Percentiles rank a stretch among this genome's conserved stretches.
phyloP scores from a whole-genome alignment of 1,140 invertebrate species.

The Pentalonia nigronervosa region DNA sequence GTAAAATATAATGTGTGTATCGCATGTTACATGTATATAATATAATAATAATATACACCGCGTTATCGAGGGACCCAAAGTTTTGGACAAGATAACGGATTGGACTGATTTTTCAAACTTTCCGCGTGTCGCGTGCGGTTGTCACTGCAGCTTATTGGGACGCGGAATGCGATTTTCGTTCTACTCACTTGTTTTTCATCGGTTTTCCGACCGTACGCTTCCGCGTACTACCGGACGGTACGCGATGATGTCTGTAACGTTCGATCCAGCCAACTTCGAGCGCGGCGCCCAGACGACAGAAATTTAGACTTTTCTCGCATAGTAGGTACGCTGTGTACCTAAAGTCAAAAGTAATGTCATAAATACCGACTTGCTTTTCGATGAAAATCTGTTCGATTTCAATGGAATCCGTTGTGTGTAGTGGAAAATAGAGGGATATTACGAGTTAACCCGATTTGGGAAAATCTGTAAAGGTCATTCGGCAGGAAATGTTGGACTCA shows the following conservation, averaged over 20 bases:
- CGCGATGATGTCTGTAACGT: neutral
- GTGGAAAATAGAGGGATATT: neutral
- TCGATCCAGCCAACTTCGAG: neutral
- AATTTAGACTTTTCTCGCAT: neutral
- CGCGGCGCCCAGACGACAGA: too few relatives aligned
- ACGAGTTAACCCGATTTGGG: neutral
- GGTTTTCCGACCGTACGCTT: neutral
- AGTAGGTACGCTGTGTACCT: too few relatives aligned
- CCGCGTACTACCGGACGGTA: neutral
- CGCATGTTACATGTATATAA: neutral
- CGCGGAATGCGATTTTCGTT: neutral
- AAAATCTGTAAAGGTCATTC: neutral
- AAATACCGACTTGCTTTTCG: neutral
- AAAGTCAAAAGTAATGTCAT: neutral
- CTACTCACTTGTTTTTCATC: neutral
- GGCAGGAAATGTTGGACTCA: neutral
- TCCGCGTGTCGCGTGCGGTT: neutral
- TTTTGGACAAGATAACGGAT: slow-evolving; percentile 5
- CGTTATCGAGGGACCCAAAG: neutral
- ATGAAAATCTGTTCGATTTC: neutral
- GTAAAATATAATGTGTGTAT: neutral
- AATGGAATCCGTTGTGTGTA: too few relatives aligned
- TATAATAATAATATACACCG: neutral
- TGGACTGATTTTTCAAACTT: neutral
- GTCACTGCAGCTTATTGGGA: neutral